These are phyloP conservation scores for Harpalus rufipes DNA, from an alignment of 2,888 invertebrate species.

Conservation along the genomic window DNA sequence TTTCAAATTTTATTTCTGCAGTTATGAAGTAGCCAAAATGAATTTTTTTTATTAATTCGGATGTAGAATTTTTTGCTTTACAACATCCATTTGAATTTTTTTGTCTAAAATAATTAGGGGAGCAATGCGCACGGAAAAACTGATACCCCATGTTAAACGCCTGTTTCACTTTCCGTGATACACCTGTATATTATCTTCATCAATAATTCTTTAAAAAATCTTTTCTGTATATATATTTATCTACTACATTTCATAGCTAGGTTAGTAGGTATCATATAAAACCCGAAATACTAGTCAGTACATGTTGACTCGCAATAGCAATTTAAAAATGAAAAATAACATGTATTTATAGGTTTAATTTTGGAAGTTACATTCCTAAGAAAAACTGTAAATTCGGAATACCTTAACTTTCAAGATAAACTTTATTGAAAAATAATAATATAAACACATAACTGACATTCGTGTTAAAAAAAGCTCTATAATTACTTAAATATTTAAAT, in stretches of 20 bases:
- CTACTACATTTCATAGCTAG: neutral
- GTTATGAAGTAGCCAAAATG: no score
- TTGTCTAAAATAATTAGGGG: no score
- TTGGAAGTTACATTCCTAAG: neutral
- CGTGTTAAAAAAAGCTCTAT: neutral
- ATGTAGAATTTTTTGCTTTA: no score
- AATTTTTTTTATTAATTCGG: no score
- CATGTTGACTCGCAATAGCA: neutral
- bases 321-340: neutral
- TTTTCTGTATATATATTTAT: no score
- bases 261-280: neutral
- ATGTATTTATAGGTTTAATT: neutral
- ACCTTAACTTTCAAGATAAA: neutral
- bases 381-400: neutral
- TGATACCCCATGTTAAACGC: no score
- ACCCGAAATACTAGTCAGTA: neutral
- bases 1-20: no score
- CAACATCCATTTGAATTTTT: no score
- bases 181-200: no score
- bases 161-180: no score
- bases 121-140: no score
- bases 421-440: neutral
- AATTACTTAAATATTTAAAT: neutral
- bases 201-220: no score
- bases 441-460: neutral